Conservation (phyloP, 2,797 vertebrate genomes). For the Jordanella pulchra region DNA sequence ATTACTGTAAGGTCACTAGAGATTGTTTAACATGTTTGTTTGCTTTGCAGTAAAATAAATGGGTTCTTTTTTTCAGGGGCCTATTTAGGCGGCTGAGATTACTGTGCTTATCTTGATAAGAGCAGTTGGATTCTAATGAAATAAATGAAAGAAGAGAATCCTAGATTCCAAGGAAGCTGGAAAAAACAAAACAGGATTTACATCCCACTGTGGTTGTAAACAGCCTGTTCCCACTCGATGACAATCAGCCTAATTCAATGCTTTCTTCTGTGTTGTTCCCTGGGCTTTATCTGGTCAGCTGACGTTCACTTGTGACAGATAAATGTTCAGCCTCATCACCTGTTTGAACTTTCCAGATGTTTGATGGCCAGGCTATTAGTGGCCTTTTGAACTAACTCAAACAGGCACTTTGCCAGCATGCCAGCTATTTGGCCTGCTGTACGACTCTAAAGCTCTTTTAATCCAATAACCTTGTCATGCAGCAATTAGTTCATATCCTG, state of each 20-base stretch:
- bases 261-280: neutral
- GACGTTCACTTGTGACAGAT: neutral
- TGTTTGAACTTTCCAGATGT: constrained; percentile 2
- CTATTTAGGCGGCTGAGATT: neutral
- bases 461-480: constrained; percentile 9
- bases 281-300: neutral
- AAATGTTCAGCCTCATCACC: neutral
- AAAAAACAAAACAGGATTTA: neutral
- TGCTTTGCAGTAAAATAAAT: neutral
- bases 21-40: neutral
- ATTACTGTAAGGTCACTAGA: neutral
- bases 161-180: neutral
- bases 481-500: constrained; percentile 2
- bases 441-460: constrained; percentile 1
- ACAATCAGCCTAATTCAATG: neutral
- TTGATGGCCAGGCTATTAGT: constrained; percentile 1
- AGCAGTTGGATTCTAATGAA: constrained; percentile 3
- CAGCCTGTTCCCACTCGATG: neutral
- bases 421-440: neutral
- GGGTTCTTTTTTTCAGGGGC: neutral
- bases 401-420: neutral
- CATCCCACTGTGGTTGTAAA: neutral
- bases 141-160: neutral
- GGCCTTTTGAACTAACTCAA: neutral
- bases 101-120: neutral